Percentiles rank a stretch among this genome's conserved stretches.
These are phyloP conservation scores for Gortyna flavago DNA, from an alignment of 2,888 invertebrate species.

Conservation along the genomic window DNA sequence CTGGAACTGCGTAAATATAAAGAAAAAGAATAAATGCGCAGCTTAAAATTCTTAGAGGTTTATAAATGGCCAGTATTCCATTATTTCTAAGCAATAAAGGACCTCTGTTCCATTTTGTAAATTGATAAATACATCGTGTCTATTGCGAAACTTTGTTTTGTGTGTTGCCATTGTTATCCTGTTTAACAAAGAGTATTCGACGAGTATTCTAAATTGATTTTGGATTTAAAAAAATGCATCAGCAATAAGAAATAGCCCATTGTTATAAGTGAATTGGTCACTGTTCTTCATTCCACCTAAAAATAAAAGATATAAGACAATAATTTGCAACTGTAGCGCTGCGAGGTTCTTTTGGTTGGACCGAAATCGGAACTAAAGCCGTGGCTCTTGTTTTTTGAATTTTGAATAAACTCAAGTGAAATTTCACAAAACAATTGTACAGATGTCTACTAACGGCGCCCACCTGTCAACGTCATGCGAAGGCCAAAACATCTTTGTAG, in stretches of 20 bases:
- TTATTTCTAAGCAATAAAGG: conserved; percentile 58
- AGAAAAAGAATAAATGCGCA: conserved; percentile 54
- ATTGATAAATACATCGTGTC: conserved; percentile 37
- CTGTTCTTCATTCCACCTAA: not conserved
- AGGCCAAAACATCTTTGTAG: not conserved
- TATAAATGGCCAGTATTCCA: conserved; percentile 61
- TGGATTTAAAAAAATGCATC: no score
- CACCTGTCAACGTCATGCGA: not conserved
- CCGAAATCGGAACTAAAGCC: not conserved
- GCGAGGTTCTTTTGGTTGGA: not conserved
- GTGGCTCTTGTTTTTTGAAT: not conserved
- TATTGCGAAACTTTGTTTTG: conserved; percentile 21
- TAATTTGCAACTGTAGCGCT: not conserved
- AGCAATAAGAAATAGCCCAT: not conserved
- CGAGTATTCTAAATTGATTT: not conserved
- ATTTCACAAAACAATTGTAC: not conserved
- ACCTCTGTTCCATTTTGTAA: conserved; percentile 48
- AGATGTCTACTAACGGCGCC: not conserved
- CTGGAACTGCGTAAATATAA: conserved; percentile 64
- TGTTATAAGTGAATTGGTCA: not conserved
- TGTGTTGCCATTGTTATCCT: conserved; percentile 18
- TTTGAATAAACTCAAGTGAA: no score
- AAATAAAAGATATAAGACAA: not conserved
- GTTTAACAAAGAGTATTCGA: not conserved
- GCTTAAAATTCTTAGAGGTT: conserved; percentile 56